Conservation (phyloP, 2,797 vertebrate species). For the Myotis myotis region DNA sequence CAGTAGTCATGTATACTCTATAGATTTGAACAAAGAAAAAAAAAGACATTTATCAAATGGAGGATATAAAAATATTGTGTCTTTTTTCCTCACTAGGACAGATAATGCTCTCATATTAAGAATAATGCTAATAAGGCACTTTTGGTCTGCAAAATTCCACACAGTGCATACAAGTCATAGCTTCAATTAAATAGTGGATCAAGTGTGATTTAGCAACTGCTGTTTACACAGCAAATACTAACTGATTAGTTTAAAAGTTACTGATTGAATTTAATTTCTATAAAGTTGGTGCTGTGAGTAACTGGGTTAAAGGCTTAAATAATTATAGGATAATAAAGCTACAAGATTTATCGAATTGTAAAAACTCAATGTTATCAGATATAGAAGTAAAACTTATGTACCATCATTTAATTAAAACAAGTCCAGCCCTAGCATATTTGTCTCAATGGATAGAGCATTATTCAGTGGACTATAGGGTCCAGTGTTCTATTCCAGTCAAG, state of each 20-base stretch:
- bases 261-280: neutral
- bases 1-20: neutral
- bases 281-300: neutral
- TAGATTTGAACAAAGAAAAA: neutral
- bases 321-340: neutral
- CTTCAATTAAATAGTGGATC: neutral
- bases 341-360: neutral
- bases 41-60: neutral
- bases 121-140: neutral
- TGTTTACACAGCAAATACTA: neutral
- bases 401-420: neutral
- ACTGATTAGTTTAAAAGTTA: neutral
- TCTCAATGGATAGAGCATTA: too few species aligned
- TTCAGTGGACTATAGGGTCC: too few species aligned
- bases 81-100: neutral
- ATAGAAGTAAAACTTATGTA: neutral
- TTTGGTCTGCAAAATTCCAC: neutral
- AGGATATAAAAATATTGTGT: neutral
- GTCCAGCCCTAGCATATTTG: neutral
- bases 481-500: too few species aligned
- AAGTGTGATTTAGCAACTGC: neutral
- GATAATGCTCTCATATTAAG: neutral
- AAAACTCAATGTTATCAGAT: neutral
- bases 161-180: neutral
- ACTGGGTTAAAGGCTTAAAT: neutral